Evolutionary conservation across 2,888 invertebrate genomes (phyloP).

Genomic region (Hartigia nigra): DNA sequence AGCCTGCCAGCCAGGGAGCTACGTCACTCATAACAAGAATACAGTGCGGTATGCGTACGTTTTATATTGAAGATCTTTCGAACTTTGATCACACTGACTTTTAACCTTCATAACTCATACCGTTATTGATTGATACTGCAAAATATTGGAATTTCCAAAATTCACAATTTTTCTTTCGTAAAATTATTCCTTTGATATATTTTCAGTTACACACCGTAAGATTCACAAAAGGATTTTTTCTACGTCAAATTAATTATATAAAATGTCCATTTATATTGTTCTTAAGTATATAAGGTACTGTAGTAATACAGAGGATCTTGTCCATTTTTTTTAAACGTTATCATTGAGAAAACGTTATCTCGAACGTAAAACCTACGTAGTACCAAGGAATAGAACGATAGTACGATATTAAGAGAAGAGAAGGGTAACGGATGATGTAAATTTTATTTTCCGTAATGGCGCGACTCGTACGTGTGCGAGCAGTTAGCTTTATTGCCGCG

Average conservation of each 20-base stretch:
- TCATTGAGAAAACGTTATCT: neutral
- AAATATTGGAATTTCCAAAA: neutral
- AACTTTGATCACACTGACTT: neutral
- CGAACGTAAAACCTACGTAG: neutral
- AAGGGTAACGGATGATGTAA: neutral
- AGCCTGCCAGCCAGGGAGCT: neutral
- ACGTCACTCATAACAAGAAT: neutral
- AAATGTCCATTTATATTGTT: neutral
- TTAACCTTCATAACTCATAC: neutral
- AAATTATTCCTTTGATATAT: too few species aligned
- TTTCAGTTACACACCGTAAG: too few species aligned
- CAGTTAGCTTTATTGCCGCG: constrained; percentile 60
- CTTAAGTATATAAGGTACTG: neutral
- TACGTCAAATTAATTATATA: too few species aligned
- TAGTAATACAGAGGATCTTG: neutral
- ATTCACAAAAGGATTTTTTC: too few species aligned
- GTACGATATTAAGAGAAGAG: neutral
- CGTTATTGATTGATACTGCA: neutral
- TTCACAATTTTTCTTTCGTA: neutral
- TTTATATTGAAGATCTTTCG: neutral
- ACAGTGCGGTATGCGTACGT: neutral
- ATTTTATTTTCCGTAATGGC: constrained; percentile 22
- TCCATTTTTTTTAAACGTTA: neutral
- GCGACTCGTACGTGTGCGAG: constrained; percentile 40
- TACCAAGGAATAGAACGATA: neutral